These are phyloP conservation scores for Centropus bengalensis DNA, from an alignment of 2,113 vertebrate genomes.

Conservation along the genomic window DNA sequence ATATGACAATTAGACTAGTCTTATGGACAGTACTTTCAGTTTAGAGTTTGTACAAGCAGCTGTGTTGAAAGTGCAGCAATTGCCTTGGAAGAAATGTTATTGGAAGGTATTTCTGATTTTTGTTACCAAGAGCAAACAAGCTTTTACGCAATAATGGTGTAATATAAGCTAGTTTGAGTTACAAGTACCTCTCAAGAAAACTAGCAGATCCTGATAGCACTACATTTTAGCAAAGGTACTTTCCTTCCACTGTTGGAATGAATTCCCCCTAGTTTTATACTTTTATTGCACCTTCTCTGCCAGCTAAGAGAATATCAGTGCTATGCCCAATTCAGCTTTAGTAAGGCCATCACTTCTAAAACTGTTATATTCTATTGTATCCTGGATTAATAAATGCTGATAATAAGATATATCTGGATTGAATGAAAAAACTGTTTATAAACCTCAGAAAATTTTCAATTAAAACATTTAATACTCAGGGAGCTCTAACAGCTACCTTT, in stretches of 20 bases:
- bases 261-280: neutral
- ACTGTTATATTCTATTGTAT: neutral
- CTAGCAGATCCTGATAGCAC: conserved; percentile 13
- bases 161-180: conserved; percentile 34
- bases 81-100: neutral
- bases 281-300: neutral
- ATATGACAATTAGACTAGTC: neutral
- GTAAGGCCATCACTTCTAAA: neutral
- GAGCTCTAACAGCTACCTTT: neutral
- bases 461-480: neutral
- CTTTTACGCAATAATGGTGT: conserved; percentile 12
- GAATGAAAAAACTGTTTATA: neutral
- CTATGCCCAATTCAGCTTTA: neutral
- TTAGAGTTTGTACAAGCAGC: neutral
- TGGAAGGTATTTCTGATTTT: conserved; percentile 33
- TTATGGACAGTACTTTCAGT: neutral
- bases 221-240: conserved; percentile 25
- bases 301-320: neutral
- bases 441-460: neutral
- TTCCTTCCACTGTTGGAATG: conserved; percentile 2
- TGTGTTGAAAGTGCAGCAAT: neutral
- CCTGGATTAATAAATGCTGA: neutral
- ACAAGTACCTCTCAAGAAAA: conserved; percentile 10
- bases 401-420: neutral
- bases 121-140: neutral